Conservation (phyloP, 2,888 invertebrate genomes). For the Cyclophora albipunctata region DNA sequence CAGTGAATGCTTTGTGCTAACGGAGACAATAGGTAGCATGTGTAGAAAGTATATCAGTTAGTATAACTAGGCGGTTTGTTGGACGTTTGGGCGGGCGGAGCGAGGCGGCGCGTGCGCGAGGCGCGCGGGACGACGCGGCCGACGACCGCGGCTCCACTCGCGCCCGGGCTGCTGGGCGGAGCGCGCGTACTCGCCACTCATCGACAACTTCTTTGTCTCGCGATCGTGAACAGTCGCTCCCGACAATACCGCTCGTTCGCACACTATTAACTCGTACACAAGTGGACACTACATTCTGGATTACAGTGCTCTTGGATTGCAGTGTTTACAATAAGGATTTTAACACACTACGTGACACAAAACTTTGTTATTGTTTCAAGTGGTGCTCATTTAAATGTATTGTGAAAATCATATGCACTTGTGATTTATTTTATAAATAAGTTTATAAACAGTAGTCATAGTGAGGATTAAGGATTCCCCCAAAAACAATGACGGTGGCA, state of each 20-base stretch:
- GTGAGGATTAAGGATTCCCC: conserved; percentile 80
- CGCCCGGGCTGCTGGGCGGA: conserved; percentile 50
- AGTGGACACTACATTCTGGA: conserved; percentile 47
- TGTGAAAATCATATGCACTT: background rate
- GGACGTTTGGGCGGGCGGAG: conserved; percentile 52
- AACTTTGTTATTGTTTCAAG: background rate
- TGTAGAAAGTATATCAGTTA: conserved; percentile 33
- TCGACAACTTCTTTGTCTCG: conserved; percentile 48
- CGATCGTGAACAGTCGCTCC: conserved; percentile 31
- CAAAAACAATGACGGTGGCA: conserved; percentile 75
- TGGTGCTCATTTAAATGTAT: conserved; percentile 2
- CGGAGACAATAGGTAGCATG: conserved; percentile 36
- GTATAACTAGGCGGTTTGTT: conserved; percentile 49
- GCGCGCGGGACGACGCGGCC: conserved; percentile 28
- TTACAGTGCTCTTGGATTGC: conserved; percentile 71
- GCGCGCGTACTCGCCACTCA: conserved; percentile 26
- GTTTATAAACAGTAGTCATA: conserved; percentile 73
- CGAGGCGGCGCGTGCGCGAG: conserved; percentile 34
- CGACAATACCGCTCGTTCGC: conserved; percentile 13
- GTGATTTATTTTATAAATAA: no score
- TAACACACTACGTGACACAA: conserved; percentile 5
- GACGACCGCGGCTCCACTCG: conserved; percentile 46
- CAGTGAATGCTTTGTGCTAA: no score
- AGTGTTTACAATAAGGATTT: conserved; percentile 51
- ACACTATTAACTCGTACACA: no score